Evolutionary conservation across 1,140 invertebrate species (phyloP).

Genomic region (Hylyphantes graminicola): DNA sequence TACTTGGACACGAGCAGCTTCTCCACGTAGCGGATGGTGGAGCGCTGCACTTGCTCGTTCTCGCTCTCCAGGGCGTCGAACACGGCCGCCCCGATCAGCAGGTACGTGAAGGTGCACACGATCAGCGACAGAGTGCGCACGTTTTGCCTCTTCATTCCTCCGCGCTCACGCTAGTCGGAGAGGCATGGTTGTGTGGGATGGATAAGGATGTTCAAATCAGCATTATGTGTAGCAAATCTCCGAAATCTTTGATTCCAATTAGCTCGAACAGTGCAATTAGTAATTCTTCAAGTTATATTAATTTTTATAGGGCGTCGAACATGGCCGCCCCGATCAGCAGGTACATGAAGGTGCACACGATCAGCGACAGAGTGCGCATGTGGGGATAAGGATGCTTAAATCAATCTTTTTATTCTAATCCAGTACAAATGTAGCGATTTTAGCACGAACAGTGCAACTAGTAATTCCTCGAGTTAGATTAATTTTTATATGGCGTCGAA

Average conservation of each 20-base stretch:
- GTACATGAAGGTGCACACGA: conserved; percentile 99
- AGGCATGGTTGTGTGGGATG: too few relatives aligned
- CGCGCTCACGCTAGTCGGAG: too few relatives aligned
- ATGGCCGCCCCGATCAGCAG: conserved; percentile 98
- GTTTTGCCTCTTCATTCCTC: conserved; percentile 95
- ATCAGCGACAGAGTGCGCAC: conserved; percentile 97
- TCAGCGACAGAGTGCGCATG: conserved; percentile 95
- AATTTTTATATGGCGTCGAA: conserved; percentile 99
- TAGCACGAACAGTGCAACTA: too few relatives aligned
- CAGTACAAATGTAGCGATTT: too few relatives aligned
- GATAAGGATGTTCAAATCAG: too few relatives aligned
- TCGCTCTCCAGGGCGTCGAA: conserved; percentile 98
- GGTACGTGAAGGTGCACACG: conserved; percentile 98
- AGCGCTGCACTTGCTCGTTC: conserved; percentile 88
- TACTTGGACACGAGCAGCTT: conserved; percentile 84
- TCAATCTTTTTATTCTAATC: too few relatives aligned
- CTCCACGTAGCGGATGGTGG: conserved; percentile 75
- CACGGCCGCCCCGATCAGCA: conserved; percentile 97
- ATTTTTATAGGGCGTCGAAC: conserved; percentile 98
- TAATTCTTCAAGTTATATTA: too few relatives aligned
- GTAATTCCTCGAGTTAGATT: too few relatives aligned
- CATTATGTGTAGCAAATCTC: too few relatives aligned
- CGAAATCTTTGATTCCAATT: too few relatives aligned
- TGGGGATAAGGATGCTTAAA: too few relatives aligned
- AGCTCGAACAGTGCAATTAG: too few relatives aligned